Percentiles rank a stretch among this genome's conserved stretches.
Conservation (phyloP, 37 sponge, comb jelly and placozoan species). For the Mnemiopsis leidyi region DNA sequence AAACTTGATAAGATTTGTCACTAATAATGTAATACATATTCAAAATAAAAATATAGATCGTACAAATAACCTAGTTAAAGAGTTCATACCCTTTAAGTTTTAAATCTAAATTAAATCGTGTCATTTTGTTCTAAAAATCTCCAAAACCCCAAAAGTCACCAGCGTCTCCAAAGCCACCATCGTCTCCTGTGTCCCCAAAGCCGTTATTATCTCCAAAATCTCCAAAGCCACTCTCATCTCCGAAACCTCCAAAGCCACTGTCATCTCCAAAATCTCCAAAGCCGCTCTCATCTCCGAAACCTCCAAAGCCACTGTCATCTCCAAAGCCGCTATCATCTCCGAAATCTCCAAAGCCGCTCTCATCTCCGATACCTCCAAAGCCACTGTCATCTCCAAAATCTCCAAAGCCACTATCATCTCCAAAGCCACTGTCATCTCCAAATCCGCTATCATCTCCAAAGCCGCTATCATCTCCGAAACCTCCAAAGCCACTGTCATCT, state of each 20-base stretch:
- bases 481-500: neutral
- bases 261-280: neutral
- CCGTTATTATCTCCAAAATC: neutral
- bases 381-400: neutral
- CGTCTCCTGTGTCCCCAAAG: neutral
- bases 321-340: neutral
- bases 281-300: neutral
- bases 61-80: no score
- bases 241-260: neutral
- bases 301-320: neutral
- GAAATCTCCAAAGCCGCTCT: neutral
- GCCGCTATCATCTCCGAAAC: neutral
- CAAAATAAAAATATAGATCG: no score
- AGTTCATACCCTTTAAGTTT: no score
- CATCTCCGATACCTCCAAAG: neutral
- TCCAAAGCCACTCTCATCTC: neutral
- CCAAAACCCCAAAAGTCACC: no score
- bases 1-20: no score
- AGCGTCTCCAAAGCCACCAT: neutral
- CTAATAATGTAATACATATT: no score
- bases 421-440: neutral
- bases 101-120: no score
- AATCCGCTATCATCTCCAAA: neutral
- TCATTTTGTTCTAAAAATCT: no score
- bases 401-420: neutral